These are phyloP conservation scores for Sardinella longiceps DNA, from an alignment of 2,797 vertebrate genomes.

Conservation along the genomic window DNA sequence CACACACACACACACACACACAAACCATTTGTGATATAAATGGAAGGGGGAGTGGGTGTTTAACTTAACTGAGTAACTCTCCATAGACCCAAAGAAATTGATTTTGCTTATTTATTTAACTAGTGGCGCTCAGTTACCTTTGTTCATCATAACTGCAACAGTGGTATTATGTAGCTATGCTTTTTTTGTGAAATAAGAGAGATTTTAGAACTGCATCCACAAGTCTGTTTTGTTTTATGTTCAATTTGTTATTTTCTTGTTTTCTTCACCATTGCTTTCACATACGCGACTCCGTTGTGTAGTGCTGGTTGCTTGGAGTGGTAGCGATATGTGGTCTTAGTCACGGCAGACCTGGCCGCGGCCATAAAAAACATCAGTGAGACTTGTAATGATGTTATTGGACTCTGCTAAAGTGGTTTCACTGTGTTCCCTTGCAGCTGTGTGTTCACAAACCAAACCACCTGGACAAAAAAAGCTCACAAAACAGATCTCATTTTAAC, in stretches of 20 bases:
- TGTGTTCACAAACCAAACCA: constrained; percentile 16
- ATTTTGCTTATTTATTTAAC: constrained; percentile 6
- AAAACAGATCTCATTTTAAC: constrained; percentile 6
- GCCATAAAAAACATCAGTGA: constrained; percentile 21
- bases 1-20: constrained; percentile 16
- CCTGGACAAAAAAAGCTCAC: background rate
- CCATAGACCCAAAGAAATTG: constrained; percentile 1
- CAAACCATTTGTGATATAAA: constrained; percentile 5
- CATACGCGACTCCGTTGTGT: background rate
- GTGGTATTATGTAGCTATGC: background rate
- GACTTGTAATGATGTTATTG: constrained; percentile 26
- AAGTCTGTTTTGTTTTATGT: background rate
- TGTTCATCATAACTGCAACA: background rate
- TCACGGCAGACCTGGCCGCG: background rate
- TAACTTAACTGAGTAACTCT: background rate
- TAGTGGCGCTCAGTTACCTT: background rate
- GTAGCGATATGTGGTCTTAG: background rate
- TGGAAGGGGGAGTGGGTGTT: background rate
- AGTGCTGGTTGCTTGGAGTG: background rate
- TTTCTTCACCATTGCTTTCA: background rate
- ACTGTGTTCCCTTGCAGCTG: constrained; percentile 16
- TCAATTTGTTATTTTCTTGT: background rate
- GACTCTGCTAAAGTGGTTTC: constrained; percentile 27
- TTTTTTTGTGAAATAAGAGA: background rate
- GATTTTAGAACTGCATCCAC: constrained; percentile 11